phyloP scores from a whole-genome alignment of 2,113 vertebrate genomes.

The Rousettus leschenaultii region DNA sequence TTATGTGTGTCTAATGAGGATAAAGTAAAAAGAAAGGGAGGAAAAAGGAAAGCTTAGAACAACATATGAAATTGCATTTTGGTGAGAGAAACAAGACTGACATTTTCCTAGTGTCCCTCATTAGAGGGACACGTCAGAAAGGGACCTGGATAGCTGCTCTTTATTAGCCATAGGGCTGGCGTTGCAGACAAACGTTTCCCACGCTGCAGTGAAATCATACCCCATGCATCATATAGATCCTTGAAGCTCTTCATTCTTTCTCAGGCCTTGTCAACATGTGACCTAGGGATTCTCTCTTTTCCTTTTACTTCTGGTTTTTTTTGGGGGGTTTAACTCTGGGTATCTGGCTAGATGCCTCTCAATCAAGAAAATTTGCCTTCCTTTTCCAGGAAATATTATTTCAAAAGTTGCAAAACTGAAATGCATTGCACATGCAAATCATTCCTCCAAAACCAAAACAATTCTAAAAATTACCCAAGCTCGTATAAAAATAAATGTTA shows the following conservation, averaged over 20 bases:
- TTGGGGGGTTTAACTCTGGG: background rate
- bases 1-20: background rate
- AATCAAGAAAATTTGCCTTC: background rate
- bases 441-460: conserved; percentile 24
- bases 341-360: background rate
- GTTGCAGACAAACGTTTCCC: background rate
- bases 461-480: conserved; percentile 30
- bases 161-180: background rate
- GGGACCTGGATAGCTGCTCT: background rate
- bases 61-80: background rate
- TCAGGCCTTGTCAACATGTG: background rate
- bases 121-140: background rate
- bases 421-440: background rate
- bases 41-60: background rate
- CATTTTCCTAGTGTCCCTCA: background rate
- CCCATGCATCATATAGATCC: background rate
- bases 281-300: background rate
- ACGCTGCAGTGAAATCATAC: background rate
- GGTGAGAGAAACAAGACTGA: background rate
- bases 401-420: background rate
- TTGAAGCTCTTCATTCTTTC: background rate
- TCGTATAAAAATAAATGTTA: conserved; percentile 62
- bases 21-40: background rate
- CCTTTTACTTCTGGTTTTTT: background rate
- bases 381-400: conserved; percentile 28